Percentiles rank a stretch among this genome's conserved stretches.
Conservation (phyloP, 2,113 vertebrate genomes). For the Oxygymnocypris stewartii region DNA sequence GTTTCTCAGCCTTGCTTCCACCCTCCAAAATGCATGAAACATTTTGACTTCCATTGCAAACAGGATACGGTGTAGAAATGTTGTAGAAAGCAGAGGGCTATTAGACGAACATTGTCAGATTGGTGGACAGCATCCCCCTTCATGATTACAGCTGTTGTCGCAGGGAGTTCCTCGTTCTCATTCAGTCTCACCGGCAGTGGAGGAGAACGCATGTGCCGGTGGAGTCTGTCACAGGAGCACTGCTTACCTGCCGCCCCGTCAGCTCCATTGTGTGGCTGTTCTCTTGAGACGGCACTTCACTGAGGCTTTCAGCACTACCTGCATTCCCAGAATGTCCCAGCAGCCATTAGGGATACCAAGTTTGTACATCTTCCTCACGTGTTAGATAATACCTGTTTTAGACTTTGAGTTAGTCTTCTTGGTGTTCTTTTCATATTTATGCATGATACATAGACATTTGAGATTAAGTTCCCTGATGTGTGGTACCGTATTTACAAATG, state of each 20-base stretch:
- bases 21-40: slow-evolving; percentile 18
- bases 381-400: background rate
- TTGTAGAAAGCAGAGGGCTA: slow-evolving; percentile 1
- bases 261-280: slow-evolving; percentile 9
- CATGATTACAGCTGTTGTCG: background rate
- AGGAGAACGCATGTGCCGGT: background rate
- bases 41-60: background rate
- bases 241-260: background rate
- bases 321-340: background rate
- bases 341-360: background rate
- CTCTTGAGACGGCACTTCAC: background rate
- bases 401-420: background rate
- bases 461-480: background rate
- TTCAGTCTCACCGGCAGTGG: background rate
- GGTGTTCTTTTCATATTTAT: background rate
- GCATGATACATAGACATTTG: background rate
- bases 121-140: background rate
- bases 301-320: background rate
- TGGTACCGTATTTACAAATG: background rate
- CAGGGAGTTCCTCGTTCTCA: slow-evolving; percentile 14
- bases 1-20: background rate
- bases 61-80: slow-evolving; percentile 9
- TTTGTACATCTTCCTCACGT: background rate
- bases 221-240: slow-evolving; percentile 7
- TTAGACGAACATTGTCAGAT: slow-evolving; percentile 2